Conservation (phyloP, 2,797 vertebrate genomes). For the Coregonus sp. region DNA sequence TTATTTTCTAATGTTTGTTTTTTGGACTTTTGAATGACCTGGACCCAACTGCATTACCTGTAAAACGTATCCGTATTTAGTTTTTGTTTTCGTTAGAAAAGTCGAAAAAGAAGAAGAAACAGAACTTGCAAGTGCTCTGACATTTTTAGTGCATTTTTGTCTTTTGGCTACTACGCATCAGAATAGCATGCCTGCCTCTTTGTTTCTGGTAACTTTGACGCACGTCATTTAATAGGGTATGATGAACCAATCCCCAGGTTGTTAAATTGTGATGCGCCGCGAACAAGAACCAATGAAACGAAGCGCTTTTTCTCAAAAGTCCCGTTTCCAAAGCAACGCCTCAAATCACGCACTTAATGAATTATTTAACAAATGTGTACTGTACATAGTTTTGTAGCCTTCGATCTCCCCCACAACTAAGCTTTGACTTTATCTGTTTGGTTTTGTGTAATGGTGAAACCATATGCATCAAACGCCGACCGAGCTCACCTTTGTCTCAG, state of each 20-base stretch:
- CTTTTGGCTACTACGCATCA: constrained; percentile 76
- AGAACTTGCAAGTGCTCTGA: constrained; percentile 72
- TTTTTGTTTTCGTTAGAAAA: constrained; percentile 53
- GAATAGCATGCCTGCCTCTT: constrained; percentile 81
- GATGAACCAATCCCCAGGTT: constrained; percentile 55
- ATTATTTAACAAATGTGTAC: constrained; percentile 70
- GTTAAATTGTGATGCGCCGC: constrained; percentile 58
- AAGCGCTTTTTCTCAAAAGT: constrained; percentile 64
- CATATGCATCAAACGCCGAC: constrained; percentile 61
- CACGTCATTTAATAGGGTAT: constrained; percentile 33
- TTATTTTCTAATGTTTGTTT: constrained; percentile 56
- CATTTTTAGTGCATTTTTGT: constrained; percentile 77
- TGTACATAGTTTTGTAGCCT: constrained; percentile 82
- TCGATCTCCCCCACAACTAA: constrained; percentile 21
- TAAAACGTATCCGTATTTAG: constrained; percentile 63
- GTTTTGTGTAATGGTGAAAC: constrained; percentile 67
- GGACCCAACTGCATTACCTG: constrained; percentile 73
- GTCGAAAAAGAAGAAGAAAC: constrained; percentile 61
- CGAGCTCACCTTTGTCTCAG: constrained; percentile 65
- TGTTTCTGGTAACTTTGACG: constrained; percentile 78
- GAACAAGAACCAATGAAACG: constrained; percentile 68
- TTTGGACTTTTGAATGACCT: constrained; percentile 71
- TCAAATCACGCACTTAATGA: constrained; percentile 79
- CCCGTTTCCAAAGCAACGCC: constrained; percentile 77
- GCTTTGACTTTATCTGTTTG: constrained; percentile 51